Evolutionary conservation across 2,797 vertebrate genomes (phyloP), one percentile per base, ranked within the genome.

Genomic region (Pristis pectinata): DNA sequence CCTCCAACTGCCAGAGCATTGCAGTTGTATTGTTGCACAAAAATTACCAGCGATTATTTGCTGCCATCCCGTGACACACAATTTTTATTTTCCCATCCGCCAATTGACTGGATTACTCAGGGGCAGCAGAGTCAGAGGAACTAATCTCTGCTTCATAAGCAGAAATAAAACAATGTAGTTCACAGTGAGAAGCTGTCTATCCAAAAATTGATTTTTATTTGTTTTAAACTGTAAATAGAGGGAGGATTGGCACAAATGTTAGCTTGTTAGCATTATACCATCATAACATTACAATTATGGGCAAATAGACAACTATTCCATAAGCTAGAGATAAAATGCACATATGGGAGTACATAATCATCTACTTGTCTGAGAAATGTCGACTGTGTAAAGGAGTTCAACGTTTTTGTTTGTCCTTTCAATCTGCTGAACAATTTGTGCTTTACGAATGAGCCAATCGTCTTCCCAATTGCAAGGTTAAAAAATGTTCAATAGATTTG

Each of bases 141-240:
- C 74, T 15, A 74, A 72, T 74, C 41, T 49, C 67, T 64, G 64
- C 44, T 74, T 93, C 41, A 4, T 53, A 34, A 87, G 85, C 17
- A 15, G 34, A 91, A 61, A n/a, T n/a, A 89, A 85, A 85, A 11
- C 82, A 34, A 59, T 15, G 56, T 7, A 37, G 59, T 56, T 64
- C n/a, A 24, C 13, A 17, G n/a, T 41, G 37, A 11, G 61, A 61
- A 59, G 19, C 2, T 41, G 19, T 91, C 96, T 95, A 77, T 95
- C 22, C n/a, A 96, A 95, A 30, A 30, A 70, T 95, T 95, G 94
- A 64, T 41, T 94, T 64, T 93, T 94, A 53, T n/a, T 94, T 74
- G 17, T 49, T 59, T 70, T 87, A 1, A 77, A 19, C 49, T 64
- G 19, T 37, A 91, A 91, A 41, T 9, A 24, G 59, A 67, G 61